Base-by-base conservation (phyloP, 2,888 invertebrate species). In the Leptinotarsa juncta region DNA sequence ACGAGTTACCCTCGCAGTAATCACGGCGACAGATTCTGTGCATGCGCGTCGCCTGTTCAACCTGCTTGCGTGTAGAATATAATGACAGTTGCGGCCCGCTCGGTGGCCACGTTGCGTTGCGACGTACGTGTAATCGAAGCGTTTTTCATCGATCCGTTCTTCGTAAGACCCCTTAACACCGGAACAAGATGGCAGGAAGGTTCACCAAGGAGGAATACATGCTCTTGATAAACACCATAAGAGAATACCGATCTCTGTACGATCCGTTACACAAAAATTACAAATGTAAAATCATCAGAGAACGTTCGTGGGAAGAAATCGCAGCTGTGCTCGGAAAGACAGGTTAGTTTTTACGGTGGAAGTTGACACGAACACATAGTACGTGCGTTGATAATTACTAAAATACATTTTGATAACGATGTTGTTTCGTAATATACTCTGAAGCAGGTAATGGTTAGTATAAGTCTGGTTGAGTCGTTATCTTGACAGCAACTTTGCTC, bases 191-290 rank as follows among this genome's bases (percentile, higher is more conserved):
- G 69, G 70, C 65, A 32, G 73, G 53, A n/a, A 55, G 26, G 51
- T 75, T 75, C 65, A 75, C 70, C 23, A 53, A 67, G n/a, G 75
- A 75, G 53, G 72, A 75, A 65, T 75, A 70, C 50, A 55, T 75
- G 20, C 50, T 55, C 10, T 42, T 75, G 23, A 75, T 75, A 10
- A 51, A 73, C 16, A 62, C 62, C 3, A 62, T 75, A 18, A 67
- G 53, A 18, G 55, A 73, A 26, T 70, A 67, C 65, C 70, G 70
- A 49, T 55, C 67, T 12, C 49, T 75, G 20, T 75, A 75, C 65
- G 72, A 75, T 16, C 75, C 75, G 20, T 23, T 60, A 42, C 60
- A 73, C 67, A 53, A 67, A 23, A 32, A 60, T 23, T 75, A 75
- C 57, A 75, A 73, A 66, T 67, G 65, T 15, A 72, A 72, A 67